These are phyloP conservation scores for Rachycentron canadum DNA, from an alignment of 2,797 vertebrate species.

Conservation along the genomic window DNA sequence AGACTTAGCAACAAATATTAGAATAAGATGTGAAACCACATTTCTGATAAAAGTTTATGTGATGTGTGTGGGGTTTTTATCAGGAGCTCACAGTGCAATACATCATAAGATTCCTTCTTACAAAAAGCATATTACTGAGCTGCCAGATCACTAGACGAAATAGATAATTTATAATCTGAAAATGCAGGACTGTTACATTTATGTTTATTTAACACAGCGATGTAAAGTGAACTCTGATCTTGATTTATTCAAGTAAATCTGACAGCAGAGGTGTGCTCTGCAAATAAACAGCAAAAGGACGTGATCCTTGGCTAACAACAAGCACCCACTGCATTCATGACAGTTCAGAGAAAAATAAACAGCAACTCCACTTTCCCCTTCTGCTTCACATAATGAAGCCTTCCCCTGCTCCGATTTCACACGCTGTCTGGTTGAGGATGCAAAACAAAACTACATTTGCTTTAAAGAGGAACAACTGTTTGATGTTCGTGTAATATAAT, in stretches of 20 bases:
- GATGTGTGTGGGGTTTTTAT: conserved; percentile 12
- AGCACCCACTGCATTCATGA: neutral
- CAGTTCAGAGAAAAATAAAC: conserved; percentile 2
- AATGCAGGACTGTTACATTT: neutral
- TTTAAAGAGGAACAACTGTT: neutral
- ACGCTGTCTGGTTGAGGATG: conserved; percentile 3
- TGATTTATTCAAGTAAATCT: conserved; percentile 7
- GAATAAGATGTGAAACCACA: conserved; percentile 26
- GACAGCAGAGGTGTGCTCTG: neutral
- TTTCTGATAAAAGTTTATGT: conserved; percentile 19
- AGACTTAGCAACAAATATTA: conserved; percentile 22
- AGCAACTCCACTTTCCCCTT: neutral
- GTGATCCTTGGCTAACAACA: neutral
- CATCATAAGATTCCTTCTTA: neutral
- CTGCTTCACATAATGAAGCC: conserved; percentile 6
- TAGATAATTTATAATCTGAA: neutral
- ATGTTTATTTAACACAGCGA: neutral
- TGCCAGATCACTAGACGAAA: neutral
- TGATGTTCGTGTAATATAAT: too few relatives aligned
- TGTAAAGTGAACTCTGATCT: neutral
- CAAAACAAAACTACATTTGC: neutral
- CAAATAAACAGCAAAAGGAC: neutral
- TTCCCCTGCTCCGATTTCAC: conserved; percentile 1
- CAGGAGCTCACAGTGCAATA: neutral
- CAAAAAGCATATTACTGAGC: conserved; percentile 3